Base-by-base conservation (phyloP, 2,888 invertebrate species). In the Eustalomyia histrio region DNA sequence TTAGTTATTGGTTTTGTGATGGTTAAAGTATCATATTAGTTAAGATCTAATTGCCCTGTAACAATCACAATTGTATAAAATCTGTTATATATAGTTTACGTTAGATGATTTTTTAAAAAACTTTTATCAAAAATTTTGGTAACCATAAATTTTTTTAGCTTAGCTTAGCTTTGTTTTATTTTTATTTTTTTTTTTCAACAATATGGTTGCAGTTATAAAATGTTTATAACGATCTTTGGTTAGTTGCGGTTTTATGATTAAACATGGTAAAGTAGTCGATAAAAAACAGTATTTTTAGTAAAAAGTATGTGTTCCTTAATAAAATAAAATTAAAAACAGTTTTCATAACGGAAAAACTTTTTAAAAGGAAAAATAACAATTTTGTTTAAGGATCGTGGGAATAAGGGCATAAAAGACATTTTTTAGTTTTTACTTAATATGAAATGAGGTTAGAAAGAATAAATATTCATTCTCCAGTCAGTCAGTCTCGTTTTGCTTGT, bases 221-320 rank as follows among this genome's bases (percentile, higher is more conserved):
- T n/a, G 6, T 47, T n/a, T 47, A 7, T 47, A n/a, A 47, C 14
- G 6, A 47, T 47, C 43, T n/a, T 5, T 47, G n/a, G 43, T 47
- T 47, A 47, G 43, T n/a, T 12, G 43, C n/a, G 1, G n/a, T 47
- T 47, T 47, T n/a, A 47, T 47, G 39, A 47, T n/a, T n/a, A 47
- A 47, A 47, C 39, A 39, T 47, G n/a, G 43, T 5, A 39, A 39
- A 39, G 39, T 39, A n/a, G 43, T 47, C 43, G 43, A 14, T 47
- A 47, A 5, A 14, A n/a, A 14, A 10, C 10, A 47, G n/a, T 39
- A 39, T 39, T 39, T 12, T 10, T 39, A 39, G 10, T 39, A 12
- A 39, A 39, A 39, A 47, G n/a, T n/a, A 47, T 47, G n/a, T 47
- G n/a, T 47, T 47, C 43, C 43, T n/a, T n/a, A 47, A 14, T 47